phyloP scores from a whole-genome alignment of 2,113 vertebrate genomes.

The Poeciliopsis turrubarensis region DNA sequence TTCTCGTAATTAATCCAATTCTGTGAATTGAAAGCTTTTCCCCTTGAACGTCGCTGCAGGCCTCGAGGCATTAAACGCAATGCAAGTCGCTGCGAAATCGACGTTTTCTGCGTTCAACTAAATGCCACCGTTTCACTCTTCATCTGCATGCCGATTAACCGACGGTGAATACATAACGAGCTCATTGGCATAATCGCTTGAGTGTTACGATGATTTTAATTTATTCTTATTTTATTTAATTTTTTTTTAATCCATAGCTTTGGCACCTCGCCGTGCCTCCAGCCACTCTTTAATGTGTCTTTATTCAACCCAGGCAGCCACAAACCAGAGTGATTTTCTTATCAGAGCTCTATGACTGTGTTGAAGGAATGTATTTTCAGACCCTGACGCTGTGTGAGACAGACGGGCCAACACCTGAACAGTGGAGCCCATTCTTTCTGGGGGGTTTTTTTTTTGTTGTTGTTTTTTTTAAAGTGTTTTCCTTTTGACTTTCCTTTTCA shows the following conservation, averaged over 20 bases:
- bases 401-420: slow-evolving; percentile 38
- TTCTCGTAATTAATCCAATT: slow-evolving; percentile 1
- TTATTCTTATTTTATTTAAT: slow-evolving; percentile 61
- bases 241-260: slow-evolving; percentile 64
- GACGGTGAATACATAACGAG: slow-evolving; percentile 65
- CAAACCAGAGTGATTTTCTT: slow-evolving; percentile 67
- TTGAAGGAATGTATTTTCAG: slow-evolving; percentile 67
- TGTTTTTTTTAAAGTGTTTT: slow-evolving; percentile 32
- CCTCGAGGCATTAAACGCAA: slow-evolving; percentile 20
- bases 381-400: slow-evolving; percentile 31
- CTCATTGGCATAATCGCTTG: slow-evolving; percentile 76
- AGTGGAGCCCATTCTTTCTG: slow-evolving; percentile 23
- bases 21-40: slow-evolving; percentile 10
- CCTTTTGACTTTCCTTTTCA: neutral
- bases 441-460: neutral
- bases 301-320: slow-evolving; percentile 60
- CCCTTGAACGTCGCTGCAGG: slow-evolving; percentile 15
- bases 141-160: slow-evolving; percentile 60
- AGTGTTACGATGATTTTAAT: slow-evolving; percentile 72
- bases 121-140: slow-evolving; percentile 37
- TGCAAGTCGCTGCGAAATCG: slow-evolving; percentile 33
- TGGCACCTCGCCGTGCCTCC: slow-evolving; percentile 30
- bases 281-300: slow-evolving; percentile 65
- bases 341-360: slow-evolving; percentile 58
- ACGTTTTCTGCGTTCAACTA: slow-evolving; percentile 49